Percentiles rank a stretch among this genome's conserved stretches.
These are phyloP conservation scores for Blennius ocellaris DNA, from an alignment of 2,113 vertebrate genomes.

Conservation along the genomic window DNA sequence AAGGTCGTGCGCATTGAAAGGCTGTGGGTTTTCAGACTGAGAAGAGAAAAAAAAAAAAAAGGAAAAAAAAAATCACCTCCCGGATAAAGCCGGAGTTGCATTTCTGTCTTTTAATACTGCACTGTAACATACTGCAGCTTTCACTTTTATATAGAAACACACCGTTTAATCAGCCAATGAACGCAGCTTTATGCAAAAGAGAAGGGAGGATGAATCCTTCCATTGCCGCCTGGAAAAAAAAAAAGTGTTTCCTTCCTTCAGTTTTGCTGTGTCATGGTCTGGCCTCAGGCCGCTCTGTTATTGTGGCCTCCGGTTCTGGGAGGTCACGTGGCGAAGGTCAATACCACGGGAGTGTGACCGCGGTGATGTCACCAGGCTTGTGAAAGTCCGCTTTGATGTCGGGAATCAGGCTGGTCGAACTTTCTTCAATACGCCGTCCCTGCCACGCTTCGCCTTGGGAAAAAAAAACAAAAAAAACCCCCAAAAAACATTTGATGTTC, in stretches of 20 bases:
- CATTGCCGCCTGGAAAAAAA: neutral
- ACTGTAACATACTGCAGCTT: neutral
- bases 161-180: neutral
- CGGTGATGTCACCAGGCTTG: slow-evolving; percentile 74
- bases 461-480: no score
- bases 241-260: neutral
- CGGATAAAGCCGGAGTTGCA: slow-evolving; percentile 23
- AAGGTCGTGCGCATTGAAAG: slow-evolving; percentile 65
- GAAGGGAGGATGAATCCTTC: neutral
- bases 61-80: slow-evolving; percentile 31
- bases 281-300: slow-evolving; percentile 52
- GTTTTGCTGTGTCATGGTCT: slow-evolving; percentile 40
- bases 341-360: slow-evolving; percentile 53
- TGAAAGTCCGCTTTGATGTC: slow-evolving; percentile 74
- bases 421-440: no score
- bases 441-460: no score
- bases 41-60: no score
- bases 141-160: neutral
- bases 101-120: neutral
- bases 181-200: neutral
- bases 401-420: slow-evolving; percentile 46
- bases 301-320: slow-evolving; percentile 61
- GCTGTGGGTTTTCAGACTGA: slow-evolving; percentile 40
- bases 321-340: slow-evolving; percentile 73
- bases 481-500: slow-evolving; percentile 63